phyloP scores from a whole-genome alignment of 2,888 invertebrate species.

The Ephialtes manifestator region DNA sequence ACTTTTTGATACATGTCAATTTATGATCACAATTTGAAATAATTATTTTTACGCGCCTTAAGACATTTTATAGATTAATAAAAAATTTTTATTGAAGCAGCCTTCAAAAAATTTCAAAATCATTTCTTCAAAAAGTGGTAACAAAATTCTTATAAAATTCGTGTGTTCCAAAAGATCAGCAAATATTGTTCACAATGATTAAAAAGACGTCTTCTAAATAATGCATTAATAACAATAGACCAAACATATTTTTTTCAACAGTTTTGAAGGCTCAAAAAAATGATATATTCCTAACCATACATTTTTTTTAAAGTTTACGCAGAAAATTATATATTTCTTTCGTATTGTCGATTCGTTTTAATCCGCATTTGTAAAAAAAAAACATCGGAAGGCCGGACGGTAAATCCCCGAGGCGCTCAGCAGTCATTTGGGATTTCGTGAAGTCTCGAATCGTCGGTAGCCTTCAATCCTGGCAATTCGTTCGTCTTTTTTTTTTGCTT shows the following conservation, averaged over 20 bases:
- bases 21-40: too few species aligned
- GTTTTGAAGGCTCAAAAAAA: background rate
- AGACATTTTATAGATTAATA: too few species aligned
- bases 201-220: too few species aligned
- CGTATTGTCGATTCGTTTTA: background rate
- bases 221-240: too few species aligned
- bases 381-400: constrained; percentile 13
- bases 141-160: too few species aligned
- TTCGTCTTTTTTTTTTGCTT: constrained; percentile 39
- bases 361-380: constrained; percentile 33
- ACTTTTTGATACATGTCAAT: too few species aligned
- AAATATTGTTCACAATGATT: too few species aligned
- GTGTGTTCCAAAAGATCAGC: too few species aligned
- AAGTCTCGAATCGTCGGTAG: constrained; percentile 38
- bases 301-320: background rate
- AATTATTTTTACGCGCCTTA: too few species aligned
- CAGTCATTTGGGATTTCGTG: constrained; percentile 52
- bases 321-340: background rate
- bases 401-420: constrained; percentile 41
- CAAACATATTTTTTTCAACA: background rate
- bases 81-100: too few species aligned
- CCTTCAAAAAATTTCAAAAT: too few species aligned
- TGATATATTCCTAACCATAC: background rate
- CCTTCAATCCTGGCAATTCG: constrained; percentile 43
- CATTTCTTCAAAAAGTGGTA: too few species aligned